Evolutionary conservation across 1,140 invertebrate species (phyloP), one percentile per base, ranked within the genome.

Genomic region (Aphaenogaster rudis): DNA sequence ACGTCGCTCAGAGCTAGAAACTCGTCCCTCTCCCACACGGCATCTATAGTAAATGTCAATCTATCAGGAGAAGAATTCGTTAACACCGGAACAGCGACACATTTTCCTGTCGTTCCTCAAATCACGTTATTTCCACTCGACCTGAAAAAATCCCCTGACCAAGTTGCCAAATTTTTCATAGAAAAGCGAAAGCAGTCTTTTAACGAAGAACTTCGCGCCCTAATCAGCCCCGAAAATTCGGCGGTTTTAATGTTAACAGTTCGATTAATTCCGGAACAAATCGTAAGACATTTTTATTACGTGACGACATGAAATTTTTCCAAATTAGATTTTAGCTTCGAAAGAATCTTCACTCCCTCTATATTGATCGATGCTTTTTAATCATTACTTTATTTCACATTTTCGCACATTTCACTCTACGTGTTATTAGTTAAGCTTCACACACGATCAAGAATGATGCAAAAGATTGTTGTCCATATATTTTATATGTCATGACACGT

Each of bases 21-120:
- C 54, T 72, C 80, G n/a, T 69, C 28, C 28, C 48, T 36, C 9
- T 50, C 21, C 13, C 42, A 36, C n/a, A 21, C 33, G 17, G 2
- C 42, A 74, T 72, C 21, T 50, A 42, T 71, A 61, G 9, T 54
- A 17, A 48, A 59, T 33, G 28, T 76, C 69, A 76, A 76, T 84
- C 28, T 61, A 59, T 11, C 61, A 28, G 13, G n/a, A 64, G 13
- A 8, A 76, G 42, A 61, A 61, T 63, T 50, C 13, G 52, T 76
- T 67, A 48, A 63, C 13, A 57, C n/a, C 28, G 28, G n/a, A 74
- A 74, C 17, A 50, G 13, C 39, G 50, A 39, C n/a, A 59, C 8
- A 42, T 42, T 66, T 42, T n/a, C 13, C 3, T 45, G 21, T 21
- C 28, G 33, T 28, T 81, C 21, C 3, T 36, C 33, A 80, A 80